These are phyloP conservation scores for Acrocephalus scirpaceus DNA, from an alignment of 2,797 vertebrate species.

Conservation along the genomic window DNA sequence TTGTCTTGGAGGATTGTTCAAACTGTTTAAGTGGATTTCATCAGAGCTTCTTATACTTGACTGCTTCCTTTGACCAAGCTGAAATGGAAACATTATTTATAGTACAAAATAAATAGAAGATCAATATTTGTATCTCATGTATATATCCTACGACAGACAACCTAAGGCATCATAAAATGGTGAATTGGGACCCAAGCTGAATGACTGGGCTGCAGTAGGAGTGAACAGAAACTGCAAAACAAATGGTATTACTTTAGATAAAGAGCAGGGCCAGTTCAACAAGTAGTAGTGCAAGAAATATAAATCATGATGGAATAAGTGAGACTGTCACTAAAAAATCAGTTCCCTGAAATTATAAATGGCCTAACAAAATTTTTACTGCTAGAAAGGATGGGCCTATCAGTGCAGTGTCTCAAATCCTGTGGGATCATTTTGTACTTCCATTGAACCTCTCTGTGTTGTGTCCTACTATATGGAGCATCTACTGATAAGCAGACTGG, in stretches of 20 bases:
- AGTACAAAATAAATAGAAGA: neutral
- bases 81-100: slow-evolving; percentile 52
- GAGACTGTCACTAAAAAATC: neutral
- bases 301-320: neutral
- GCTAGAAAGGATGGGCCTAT: neutral
- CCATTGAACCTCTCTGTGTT: neutral
- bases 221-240: neutral
- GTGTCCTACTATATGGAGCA: neutral
- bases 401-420: neutral
- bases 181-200: neutral
- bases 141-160: neutral
- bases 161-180: neutral
- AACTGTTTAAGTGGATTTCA: slow-evolving; percentile 79
- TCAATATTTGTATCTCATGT: neutral
- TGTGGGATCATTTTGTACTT: neutral
- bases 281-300: neutral
- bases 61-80: slow-evolving; percentile 85
- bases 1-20: slow-evolving; percentile 79
- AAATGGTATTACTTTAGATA: neutral
- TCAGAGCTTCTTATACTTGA: slow-evolving; percentile 81
- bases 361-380: neutral
- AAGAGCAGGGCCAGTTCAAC: neutral
- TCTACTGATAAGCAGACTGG: neutral
- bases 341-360: neutral
- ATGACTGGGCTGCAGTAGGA: neutral